phyloP scores from a whole-genome alignment of 2,797 vertebrate species.

The Rhabdophis nuchalis region DNA sequence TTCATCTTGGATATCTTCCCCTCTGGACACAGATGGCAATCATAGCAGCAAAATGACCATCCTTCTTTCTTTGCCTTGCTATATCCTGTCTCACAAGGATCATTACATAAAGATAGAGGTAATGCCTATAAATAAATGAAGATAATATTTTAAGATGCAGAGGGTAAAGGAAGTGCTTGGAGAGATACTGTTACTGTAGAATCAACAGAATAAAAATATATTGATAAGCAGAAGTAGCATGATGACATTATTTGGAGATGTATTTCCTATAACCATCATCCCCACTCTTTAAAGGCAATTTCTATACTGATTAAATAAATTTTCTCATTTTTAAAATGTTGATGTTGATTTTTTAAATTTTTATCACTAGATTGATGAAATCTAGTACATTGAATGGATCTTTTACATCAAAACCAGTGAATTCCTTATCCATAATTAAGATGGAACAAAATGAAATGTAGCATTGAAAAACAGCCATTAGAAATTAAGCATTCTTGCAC shows the following conservation, averaged over 20 bases:
- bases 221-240: no score
- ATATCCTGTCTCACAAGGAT: not conserved
- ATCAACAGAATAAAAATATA: not conserved
- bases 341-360: no score
- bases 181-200: not conserved
- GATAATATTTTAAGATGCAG: not conserved
- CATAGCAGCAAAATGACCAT: not conserved
- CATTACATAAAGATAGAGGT: not conserved
- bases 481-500: not conserved
- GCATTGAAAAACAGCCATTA: not conserved
- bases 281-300: not conserved
- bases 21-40: not conserved
- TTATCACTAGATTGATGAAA: not conserved
- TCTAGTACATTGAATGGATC: not conserved
- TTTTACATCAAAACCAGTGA: not conserved
- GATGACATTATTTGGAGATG: no score
- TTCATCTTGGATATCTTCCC: not conserved
- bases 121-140: not conserved
- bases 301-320: not conserved
- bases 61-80: not conserved
- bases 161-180: not conserved
- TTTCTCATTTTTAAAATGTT: not conserved
- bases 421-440: not conserved
- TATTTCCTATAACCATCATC: not conserved
- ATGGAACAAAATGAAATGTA: not conserved